These are phyloP conservation scores for Drosophila burlai DNA, from an alignment of 1,140 invertebrate species.

Conservation along the genomic window DNA sequence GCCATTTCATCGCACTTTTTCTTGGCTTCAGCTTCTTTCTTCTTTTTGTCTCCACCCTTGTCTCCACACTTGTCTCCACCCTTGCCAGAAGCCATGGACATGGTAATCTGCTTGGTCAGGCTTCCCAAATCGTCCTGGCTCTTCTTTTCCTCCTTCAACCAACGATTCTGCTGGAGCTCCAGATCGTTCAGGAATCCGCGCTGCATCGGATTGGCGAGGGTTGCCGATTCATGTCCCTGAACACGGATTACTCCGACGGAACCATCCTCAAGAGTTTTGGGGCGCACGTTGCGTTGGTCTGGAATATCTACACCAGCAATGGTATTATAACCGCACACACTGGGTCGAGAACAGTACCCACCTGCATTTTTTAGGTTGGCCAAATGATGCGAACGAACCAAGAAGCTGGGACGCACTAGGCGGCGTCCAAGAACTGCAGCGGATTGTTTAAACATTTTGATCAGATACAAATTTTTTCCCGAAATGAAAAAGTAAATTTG, in stretches of 20 bases:
- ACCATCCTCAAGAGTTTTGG: neutral
- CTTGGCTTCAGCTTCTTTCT: neutral
- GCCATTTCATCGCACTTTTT: neutral
- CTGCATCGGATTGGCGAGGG: neutral
- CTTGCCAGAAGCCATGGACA: too few relatives aligned
- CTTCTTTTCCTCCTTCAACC: neutral
- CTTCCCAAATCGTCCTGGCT: neutral
- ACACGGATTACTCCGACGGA: neutral
- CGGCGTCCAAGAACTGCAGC: neutral
- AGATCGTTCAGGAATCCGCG: slow-evolving; percentile 1
- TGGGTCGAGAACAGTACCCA: neutral
- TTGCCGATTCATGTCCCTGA: neutral
- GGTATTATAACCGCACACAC: neutral
- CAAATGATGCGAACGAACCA: neutral
- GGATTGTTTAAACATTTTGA: neutral
- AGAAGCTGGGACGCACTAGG: neutral
- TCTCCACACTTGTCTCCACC: neutral
- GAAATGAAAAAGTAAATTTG: neutral
- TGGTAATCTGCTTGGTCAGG: neutral
- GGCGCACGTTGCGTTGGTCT: neutral
- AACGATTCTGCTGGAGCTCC: neutral
- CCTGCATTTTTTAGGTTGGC: neutral
- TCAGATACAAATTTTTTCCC: neutral
- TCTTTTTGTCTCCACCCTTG: neutral
- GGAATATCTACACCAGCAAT: neutral